Conservation (phyloP, 2,797 vertebrate species). For the Falco concolor region DNA sequence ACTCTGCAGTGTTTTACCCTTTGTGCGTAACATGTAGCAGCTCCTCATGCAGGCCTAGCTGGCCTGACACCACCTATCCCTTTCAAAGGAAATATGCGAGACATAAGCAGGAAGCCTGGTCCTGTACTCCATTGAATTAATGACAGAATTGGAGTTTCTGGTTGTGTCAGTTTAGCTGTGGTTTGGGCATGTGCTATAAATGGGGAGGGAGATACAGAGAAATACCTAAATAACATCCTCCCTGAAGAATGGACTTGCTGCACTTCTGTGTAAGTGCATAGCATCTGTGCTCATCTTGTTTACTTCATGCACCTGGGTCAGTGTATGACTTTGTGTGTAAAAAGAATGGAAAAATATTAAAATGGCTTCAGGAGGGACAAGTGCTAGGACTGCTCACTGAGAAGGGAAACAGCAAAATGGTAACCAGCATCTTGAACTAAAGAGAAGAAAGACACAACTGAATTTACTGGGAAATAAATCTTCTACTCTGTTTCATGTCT, state of each 20-base stretch:
- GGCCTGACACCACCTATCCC: not conserved
- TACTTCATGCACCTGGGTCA: not conserved
- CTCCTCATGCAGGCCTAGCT: not conserved
- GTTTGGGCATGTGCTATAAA: not conserved
- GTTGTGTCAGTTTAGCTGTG: not conserved
- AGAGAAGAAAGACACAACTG: not conserved
- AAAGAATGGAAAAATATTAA: not conserved
- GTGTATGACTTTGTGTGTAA: not conserved
- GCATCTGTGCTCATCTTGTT: not conserved
- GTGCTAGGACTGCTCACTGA: not conserved
- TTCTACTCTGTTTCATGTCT: conserved; percentile 6
- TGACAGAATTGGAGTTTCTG: not conserved
- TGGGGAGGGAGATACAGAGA: not conserved
- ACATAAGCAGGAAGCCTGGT: not conserved
- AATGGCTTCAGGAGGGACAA: not conserved
- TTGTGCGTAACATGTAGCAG: not conserved
- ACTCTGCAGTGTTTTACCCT: not conserved
- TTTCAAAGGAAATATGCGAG: not conserved
- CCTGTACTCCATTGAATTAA: not conserved
- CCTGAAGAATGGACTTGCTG: not conserved
- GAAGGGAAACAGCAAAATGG: not conserved
- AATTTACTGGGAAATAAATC: conserved; percentile 33
- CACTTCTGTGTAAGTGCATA: fast-evolving
- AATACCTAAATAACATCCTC: not conserved
- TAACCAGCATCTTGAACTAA: not conserved